These are phyloP conservation scores for Acromyrmex charruanus DNA, from an alignment of 1,140 invertebrate genomes.

Conservation along the genomic window DNA sequence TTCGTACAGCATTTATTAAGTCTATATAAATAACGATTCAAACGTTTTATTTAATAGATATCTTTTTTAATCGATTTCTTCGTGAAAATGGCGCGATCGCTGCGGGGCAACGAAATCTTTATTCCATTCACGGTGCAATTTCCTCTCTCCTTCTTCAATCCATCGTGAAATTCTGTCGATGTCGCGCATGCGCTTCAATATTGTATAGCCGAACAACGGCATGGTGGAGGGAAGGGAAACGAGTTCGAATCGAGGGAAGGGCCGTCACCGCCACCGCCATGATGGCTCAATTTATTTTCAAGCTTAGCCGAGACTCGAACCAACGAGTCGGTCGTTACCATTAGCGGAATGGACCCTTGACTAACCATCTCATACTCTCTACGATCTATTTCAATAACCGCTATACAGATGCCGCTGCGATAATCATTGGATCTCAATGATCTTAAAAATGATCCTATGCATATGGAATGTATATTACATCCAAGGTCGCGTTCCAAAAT, in stretches of 20 bases:
- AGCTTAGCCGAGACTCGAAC: constrained; percentile 86
- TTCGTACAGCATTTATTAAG: background rate
- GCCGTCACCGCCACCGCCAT: constrained; percentile 36
- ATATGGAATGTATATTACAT: constrained; percentile 34
- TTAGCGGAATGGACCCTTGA: constrained; percentile 84
- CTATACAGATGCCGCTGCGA: constrained; percentile 86
- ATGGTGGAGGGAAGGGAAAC: constrained; percentile 17
- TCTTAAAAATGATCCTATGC: background rate
- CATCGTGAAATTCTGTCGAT: constrained; percentile 57
- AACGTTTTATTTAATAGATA: constrained; percentile 21
- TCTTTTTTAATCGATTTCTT: constrained; percentile 28
- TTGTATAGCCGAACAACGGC: background rate
- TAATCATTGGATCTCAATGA: constrained; percentile 82
- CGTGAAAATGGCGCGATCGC: constrained; percentile 21
- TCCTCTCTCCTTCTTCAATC: constrained; percentile 50
- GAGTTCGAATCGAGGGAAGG: constrained; percentile 52
- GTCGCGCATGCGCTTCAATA: constrained; percentile 67
- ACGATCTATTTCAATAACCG: constrained; percentile 86
- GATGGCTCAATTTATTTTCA: constrained; percentile 69
- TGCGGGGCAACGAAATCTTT: background rate
- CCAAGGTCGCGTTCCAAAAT: too few relatives aligned
- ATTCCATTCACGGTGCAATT: constrained; percentile 59
- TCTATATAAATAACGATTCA: background rate
- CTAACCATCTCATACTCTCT: constrained; percentile 76
- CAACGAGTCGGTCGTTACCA: constrained; percentile 84